Conservation (phyloP, 2,888 invertebrate genomes). For the Cylloceria caligata region DNA sequence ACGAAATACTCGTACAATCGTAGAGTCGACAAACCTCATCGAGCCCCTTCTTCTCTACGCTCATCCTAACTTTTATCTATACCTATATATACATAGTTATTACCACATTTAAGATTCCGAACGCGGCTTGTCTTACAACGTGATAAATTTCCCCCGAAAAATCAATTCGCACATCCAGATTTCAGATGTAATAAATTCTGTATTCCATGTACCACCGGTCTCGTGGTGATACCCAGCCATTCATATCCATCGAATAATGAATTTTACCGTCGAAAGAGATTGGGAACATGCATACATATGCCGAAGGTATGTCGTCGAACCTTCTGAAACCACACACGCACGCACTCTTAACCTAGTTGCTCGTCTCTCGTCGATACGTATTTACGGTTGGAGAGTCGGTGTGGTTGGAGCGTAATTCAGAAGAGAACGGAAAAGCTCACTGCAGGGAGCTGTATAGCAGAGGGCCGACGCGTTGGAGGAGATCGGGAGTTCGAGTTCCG, state of each 20-base stretch:
- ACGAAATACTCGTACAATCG: conserved; percentile 58
- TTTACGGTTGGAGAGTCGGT: conserved; percentile 1
- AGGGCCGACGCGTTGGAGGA: conserved; percentile 12
- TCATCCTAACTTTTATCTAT: background rate
- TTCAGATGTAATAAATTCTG: conserved; percentile 48
- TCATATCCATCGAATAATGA: conserved; percentile 56
- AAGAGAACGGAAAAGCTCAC: conserved; percentile 2
- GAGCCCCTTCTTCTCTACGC: conserved; percentile 37
- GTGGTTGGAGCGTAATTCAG: conserved; percentile 12
- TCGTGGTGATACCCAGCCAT: conserved; percentile 29
- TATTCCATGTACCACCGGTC: conserved; percentile 48
- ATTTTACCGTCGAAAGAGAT: conserved; percentile 42
- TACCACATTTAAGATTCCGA: conserved; percentile 39
- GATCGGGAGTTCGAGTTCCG: conserved; percentile 15
- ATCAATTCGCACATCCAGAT: conserved; percentile 48
- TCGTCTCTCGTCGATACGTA: conserved; percentile 44
- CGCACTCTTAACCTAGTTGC: background rate
- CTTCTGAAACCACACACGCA: conserved; percentile 1
- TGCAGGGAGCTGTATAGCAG: conserved; percentile 5
- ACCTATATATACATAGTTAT: background rate
- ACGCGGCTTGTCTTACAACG: conserved; percentile 20
- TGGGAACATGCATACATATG: conserved; percentile 38
- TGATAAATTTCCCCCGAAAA: conserved; percentile 50
- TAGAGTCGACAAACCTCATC: conserved; percentile 44
- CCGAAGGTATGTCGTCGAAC: conserved; percentile 11